Percentiles rank a stretch among this genome's conserved stretches.
Evolutionary conservation across 1,140 invertebrate genomes (phyloP).

Genomic region (Whitmania pigra): DNA sequence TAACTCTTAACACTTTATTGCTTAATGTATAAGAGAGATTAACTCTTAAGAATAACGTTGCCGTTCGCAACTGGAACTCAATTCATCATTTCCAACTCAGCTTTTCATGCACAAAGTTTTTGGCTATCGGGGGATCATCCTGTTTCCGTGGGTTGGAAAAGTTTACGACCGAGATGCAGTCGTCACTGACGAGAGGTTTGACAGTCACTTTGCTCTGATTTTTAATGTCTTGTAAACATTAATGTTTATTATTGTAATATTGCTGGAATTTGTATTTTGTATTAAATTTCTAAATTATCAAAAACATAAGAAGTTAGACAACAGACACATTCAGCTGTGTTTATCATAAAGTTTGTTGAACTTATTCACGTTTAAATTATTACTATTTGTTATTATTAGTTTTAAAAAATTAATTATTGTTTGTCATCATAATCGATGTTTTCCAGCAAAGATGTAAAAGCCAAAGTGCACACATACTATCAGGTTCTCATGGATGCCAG

Average conservation of each 20-base stretch:
- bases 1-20: not conserved
- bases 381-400: not conserved
- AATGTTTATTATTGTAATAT: no score
- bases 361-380: not conserved
- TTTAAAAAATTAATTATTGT: no score
- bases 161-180: conserved; percentile 82
- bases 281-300: no score
- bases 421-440: not conserved
- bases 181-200: conserved; percentile 35
- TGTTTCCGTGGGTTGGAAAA: conserved; percentile 86
- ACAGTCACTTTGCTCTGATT: not conserved
- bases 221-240: no score
- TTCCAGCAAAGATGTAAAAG: conserved; percentile 58
- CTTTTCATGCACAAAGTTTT: conserved; percentile 87
- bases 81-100: conserved; percentile 30
- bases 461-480: conserved; percentile 82
- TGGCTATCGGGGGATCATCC: conserved; percentile 82
- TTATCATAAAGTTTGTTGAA: not conserved
- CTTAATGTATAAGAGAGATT: no score
- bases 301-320: not conserved
- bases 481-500: conserved; percentile 89
- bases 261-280: no score
- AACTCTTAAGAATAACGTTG: not conserved
- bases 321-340: not conserved
- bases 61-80: not conserved